phyloP scores from a whole-genome alignment of 1,140 invertebrate species.

The Rhopalosiphum padi region DNA sequence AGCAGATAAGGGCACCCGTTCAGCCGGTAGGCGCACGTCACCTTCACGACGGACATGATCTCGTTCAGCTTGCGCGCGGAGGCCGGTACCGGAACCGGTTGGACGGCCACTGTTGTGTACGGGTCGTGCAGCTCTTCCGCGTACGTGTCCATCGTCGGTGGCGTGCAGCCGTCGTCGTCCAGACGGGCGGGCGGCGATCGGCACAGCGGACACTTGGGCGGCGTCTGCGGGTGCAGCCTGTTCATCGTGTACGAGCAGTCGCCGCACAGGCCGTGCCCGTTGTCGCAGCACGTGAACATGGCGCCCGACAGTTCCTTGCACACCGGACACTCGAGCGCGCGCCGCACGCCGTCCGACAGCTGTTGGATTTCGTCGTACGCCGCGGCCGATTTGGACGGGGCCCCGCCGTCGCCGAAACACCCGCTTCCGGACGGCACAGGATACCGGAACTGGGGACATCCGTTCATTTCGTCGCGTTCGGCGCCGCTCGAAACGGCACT shows the following conservation, averaged over 20 bases:
- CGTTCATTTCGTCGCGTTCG: not conserved
- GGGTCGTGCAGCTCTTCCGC: not conserved
- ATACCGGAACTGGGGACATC: not conserved
- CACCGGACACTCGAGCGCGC: conserved; percentile 40
- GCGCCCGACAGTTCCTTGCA: not conserved
- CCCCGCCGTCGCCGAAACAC: not conserved
- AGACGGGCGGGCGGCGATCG: not conserved
- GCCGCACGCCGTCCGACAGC: not conserved
- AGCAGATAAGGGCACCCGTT: not conserved
- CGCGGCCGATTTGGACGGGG: not conserved
- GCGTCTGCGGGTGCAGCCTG: not conserved
- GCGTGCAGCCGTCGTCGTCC: not conserved
- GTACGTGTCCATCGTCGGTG: too few relatives aligned
- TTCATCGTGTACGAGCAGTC: not conserved
- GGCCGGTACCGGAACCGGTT: too few relatives aligned
- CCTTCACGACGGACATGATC: not conserved
- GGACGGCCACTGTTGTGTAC: not conserved
- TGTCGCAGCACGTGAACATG: not conserved
- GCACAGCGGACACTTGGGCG: conserved; percentile 16
- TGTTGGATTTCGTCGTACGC: not conserved
- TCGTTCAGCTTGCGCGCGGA: not conserved
- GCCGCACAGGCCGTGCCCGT: conserved; percentile 6
- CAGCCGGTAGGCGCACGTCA: not conserved
- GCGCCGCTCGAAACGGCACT: not conserved
- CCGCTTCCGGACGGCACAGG: too few relatives aligned